Evolutionary conservation across 2,888 invertebrate genomes (phyloP).

Genomic region (Drosophila pullipes): DNA sequence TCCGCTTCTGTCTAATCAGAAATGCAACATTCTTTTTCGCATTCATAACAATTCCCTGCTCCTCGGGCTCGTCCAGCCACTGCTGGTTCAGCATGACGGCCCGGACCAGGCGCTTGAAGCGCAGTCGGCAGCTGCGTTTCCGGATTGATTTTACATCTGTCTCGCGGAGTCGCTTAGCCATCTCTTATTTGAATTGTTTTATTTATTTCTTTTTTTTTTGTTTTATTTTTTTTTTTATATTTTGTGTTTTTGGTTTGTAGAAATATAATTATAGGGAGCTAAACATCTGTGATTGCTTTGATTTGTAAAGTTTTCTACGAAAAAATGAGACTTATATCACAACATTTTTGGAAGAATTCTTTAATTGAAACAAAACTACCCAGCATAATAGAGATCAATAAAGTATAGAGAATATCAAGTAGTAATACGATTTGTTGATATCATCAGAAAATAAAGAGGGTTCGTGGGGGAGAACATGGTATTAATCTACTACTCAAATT

Average conservation of each 20-base stretch:
- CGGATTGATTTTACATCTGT: constrained; percentile 1
- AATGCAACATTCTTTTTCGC: constrained; percentile 50
- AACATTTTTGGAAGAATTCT: too few relatives aligned
- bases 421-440: too few relatives aligned
- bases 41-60: constrained; percentile 46
- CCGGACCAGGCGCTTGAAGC: constrained; percentile 38
- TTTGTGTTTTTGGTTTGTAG: constrained; percentile 1
- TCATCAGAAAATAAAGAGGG: too few relatives aligned
- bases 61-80: constrained; percentile 48
- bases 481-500: too few relatives aligned
- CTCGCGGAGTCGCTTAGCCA: constrained; percentile 26
- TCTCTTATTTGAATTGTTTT: not conserved
- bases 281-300: constrained; percentile 7
- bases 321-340: too few relatives aligned
- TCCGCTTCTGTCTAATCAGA: constrained; percentile 44
- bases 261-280: not conserved
- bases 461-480: too few relatives aligned
- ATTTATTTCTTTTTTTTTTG: too few relatives aligned
- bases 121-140: constrained; percentile 18
- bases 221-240: constrained; percentile 1
- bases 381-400: too few relatives aligned
- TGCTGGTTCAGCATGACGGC: constrained; percentile 34
- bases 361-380: too few relatives aligned
- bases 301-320: not conserved
- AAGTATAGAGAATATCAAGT: too few relatives aligned